phyloP scores from a whole-genome alignment of 2,797 vertebrate genomes.

The Coranthus polyacanthus region DNA sequence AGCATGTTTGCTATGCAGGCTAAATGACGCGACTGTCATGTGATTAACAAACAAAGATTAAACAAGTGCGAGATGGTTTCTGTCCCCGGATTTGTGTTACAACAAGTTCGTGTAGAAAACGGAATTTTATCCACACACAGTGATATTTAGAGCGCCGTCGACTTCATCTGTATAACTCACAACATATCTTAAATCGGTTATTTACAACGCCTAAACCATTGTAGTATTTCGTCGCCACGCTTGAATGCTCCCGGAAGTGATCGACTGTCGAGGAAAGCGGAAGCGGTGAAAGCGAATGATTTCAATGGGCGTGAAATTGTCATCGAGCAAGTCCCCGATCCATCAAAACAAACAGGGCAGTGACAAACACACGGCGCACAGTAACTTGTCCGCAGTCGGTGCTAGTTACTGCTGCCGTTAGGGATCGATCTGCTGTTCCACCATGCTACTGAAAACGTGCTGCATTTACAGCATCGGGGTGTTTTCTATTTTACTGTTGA shows the following conservation, averaged over 20 bases:
- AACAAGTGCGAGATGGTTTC: constrained; percentile 23
- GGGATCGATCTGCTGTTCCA: not conserved
- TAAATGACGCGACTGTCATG: constrained; percentile 17
- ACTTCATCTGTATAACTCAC: rapidly evolving
- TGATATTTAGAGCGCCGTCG: rapidly evolving
- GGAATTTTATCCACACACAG: rapidly evolving
- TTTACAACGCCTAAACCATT: not conserved
- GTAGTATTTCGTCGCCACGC: not conserved
- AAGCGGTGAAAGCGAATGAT: not conserved
- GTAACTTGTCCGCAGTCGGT: constrained; percentile 1
- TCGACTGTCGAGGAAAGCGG: constrained; percentile 51
- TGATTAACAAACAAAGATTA: constrained; percentile 50
- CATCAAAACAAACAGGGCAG: constrained; percentile 67
- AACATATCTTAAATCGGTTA: rapidly evolving
- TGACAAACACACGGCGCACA: too few species aligned
- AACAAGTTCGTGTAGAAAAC: rapidly evolving
- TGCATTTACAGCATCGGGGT: constrained; percentile 75
- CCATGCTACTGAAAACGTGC: constrained; percentile 75
- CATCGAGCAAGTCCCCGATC: constrained; percentile 25
- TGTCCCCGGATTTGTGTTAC: not conserved
- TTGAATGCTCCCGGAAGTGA: not conserved
- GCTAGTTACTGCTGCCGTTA: not conserved
- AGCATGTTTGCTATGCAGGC: not conserved
- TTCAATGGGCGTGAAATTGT: constrained; percentile 39
- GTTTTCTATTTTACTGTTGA: constrained; percentile 72